These are phyloP conservation scores for Bombyx mandarina DNA, from an alignment of 1,140 invertebrate species.

Conservation along the genomic window DNA sequence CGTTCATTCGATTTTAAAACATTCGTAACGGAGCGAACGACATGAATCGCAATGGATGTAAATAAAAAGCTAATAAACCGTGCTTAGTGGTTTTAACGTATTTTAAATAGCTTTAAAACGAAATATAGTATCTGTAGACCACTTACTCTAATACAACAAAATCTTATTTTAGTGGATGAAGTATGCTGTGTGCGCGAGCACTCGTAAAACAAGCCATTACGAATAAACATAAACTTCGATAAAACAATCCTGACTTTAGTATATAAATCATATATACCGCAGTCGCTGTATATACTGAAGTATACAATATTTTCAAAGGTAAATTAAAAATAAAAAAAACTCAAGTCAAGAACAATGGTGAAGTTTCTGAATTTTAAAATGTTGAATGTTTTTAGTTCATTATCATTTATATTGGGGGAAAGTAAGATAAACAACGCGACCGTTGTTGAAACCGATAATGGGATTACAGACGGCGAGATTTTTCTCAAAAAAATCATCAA, in stretches of 20 bases:
- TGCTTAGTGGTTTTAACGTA: no score
- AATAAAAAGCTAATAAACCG: no score
- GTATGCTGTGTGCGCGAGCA: no score
- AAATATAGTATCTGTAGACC: no score
- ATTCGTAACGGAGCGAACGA: no score
- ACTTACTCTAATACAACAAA: no score
- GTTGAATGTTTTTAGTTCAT: conserved; percentile 20
- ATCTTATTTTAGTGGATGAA: no score
- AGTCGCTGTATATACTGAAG: not conserved
- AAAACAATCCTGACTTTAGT: conserved; percentile 5
- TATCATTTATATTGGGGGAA: conserved; percentile 10
- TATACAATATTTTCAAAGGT: conserved; percentile 6
- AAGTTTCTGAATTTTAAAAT: conserved; percentile 11
- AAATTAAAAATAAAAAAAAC: conserved; percentile 5
- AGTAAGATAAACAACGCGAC: conserved; percentile 3
- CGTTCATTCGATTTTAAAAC: no score
- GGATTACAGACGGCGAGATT: conserved; percentile 22
- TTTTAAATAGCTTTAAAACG: no score
- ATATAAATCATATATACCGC: conserved; percentile 11
- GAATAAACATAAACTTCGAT: not conserved
- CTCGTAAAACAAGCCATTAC: no score
- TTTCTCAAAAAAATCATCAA: conserved; percentile 28
- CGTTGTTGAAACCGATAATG: conserved; percentile 9
- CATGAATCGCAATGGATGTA: no score
- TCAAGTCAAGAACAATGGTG: conserved; percentile 3